phyloP scores from a whole-genome alignment of 2,888 invertebrate species.

The Cephus pulcher region DNA sequence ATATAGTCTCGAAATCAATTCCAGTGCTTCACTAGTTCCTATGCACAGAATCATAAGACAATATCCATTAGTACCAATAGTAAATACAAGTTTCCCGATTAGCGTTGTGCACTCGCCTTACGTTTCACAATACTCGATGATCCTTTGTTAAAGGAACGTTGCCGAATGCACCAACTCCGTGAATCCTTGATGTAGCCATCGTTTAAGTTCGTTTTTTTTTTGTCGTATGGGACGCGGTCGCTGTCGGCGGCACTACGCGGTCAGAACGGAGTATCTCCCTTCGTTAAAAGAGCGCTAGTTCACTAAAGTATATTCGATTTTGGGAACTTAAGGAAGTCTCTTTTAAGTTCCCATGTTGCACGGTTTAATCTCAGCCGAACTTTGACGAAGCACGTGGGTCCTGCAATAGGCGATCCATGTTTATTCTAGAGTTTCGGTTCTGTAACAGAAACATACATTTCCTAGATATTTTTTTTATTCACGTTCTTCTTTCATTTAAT shows the following conservation, averaged over 20 bases:
- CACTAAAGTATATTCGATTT: slow-evolving; percentile 36
- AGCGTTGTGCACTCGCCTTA: background rate
- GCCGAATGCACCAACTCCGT: slow-evolving; percentile 39
- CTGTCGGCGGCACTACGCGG: background rate
- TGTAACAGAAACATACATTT: background rate
- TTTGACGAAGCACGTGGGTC: slow-evolving; percentile 64
- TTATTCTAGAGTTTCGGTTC: slow-evolving; percentile 26
- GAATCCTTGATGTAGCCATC: slow-evolving; percentile 40
- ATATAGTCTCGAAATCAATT: slow-evolving; percentile 39
- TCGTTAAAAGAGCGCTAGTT: slow-evolving; percentile 44
- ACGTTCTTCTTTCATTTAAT: background rate
- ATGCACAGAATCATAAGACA: background rate
- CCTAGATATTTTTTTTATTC: background rate
- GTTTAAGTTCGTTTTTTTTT: slow-evolving; percentile 30
- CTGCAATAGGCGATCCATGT: slow-evolving; percentile 60
- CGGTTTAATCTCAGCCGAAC: slow-evolving; percentile 56
- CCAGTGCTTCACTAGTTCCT: slow-evolving; percentile 11
- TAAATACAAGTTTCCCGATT: background rate
- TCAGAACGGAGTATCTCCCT: slow-evolving; percentile 7
- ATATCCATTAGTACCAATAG: background rate
- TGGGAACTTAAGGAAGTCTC: slow-evolving; percentile 55
- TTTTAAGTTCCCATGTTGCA: slow-evolving; percentile 64
- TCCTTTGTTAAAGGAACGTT: slow-evolving; percentile 35
- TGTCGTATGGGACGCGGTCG: background rate
- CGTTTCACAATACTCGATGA: slow-evolving; percentile 3